phyloP scores from a whole-genome alignment of 2,113 vertebrate genomes.

The Piaya cayana region DNA sequence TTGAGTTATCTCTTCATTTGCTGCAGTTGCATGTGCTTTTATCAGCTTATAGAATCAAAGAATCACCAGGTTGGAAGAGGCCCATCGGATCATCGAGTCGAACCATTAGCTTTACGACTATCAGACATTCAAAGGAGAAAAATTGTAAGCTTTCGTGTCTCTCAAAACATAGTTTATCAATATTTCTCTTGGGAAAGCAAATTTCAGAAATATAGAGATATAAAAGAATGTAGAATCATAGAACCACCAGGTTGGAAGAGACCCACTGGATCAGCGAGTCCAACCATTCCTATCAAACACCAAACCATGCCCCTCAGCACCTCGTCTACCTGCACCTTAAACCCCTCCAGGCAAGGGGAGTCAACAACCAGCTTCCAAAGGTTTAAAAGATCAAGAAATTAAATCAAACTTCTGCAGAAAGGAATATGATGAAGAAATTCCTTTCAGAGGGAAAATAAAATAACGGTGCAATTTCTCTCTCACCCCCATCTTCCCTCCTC shows the following conservation, averaged over 20 bases:
- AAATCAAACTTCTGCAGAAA: background rate
- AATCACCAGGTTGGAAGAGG: too few relatives aligned
- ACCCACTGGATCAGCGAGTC: too few relatives aligned
- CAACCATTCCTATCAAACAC: too few relatives aligned
- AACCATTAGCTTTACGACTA: background rate
- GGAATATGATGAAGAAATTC: background rate
- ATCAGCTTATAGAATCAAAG: too few relatives aligned
- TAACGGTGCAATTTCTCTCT: fast-evolving
- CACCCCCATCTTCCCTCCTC: too few relatives aligned
- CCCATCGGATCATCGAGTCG: too few relatives aligned
- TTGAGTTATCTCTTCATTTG: background rate
- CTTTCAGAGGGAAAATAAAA: background rate
- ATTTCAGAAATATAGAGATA: background rate
- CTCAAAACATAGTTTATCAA: background rate
- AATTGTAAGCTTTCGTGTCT: background rate
- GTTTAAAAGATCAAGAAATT: background rate
- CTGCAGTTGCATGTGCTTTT: background rate
- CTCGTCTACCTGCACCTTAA: too few relatives aligned
- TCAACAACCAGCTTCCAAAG: background rate
- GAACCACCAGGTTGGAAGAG: too few relatives aligned
- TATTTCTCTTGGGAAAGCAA: background rate
- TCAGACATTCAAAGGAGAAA: background rate
- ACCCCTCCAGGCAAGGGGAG: too few relatives aligned
- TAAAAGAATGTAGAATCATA: background rate
- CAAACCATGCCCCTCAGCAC: too few relatives aligned